A percentile compares a stretch with the other conserved stretches of the same genome.
Evolutionary conservation across 2,797 vertebrate species (phyloP).

Genomic region (Xyrichtys novacula): DNA sequence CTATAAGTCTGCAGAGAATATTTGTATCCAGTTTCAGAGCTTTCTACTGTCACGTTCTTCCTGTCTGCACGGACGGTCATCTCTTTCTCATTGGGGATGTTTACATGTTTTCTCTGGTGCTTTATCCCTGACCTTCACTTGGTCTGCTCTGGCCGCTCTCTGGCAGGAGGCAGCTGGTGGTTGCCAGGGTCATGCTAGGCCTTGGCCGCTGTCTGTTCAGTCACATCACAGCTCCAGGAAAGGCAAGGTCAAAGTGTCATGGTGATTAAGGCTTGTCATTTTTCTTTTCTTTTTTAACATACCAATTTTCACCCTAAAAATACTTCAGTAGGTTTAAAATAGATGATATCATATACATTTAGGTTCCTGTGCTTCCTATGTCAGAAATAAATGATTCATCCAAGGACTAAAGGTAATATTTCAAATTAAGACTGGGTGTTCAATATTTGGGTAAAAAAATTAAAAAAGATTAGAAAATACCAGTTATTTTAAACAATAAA

Average conservation of each 20-base stretch:
- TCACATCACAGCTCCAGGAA: slow-evolving; percentile 60
- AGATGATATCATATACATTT: neutral
- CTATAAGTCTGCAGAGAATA: too few species aligned
- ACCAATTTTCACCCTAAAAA: slow-evolving; percentile 3
- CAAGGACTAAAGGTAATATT: neutral
- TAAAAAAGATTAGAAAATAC: neutral
- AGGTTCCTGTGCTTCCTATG: neutral
- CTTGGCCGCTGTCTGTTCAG: slow-evolving; percentile 71
- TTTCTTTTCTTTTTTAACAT: neutral
- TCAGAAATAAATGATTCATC: neutral
- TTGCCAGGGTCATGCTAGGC: slow-evolving; percentile 80
- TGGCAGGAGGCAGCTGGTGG: slow-evolving; percentile 74
- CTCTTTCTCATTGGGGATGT: slow-evolving; percentile 47
- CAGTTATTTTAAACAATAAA: too few species aligned
- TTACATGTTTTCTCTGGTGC: slow-evolving; percentile 60
- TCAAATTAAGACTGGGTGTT: neutral
- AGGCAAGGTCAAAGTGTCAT: slow-evolving; percentile 71
- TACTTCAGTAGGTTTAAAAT: neutral
- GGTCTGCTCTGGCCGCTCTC: slow-evolving; percentile 49
- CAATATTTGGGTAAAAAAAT: neutral
- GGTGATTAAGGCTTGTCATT: slow-evolving; percentile 25
- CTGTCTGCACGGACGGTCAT: slow-evolving; percentile 25
- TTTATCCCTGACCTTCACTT: slow-evolving; percentile 76
- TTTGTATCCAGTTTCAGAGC: slow-evolving; percentile 5
- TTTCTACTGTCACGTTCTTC: slow-evolving; percentile 3